phyloP scores from a whole-genome alignment of 2,888 invertebrate genomes.

The Chloroclystis v-ata region DNA sequence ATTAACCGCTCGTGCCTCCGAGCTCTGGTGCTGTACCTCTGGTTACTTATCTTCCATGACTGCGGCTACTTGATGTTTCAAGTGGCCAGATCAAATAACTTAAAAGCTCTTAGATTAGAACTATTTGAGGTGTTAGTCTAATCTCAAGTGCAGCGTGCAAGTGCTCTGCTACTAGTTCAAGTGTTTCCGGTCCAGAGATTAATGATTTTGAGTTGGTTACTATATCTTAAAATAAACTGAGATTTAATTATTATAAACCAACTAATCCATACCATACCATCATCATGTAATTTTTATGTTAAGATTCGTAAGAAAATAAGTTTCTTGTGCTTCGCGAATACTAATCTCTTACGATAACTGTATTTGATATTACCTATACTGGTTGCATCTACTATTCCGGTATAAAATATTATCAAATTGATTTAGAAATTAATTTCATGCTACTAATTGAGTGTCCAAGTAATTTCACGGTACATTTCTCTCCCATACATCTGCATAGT shows the following conservation, averaged over 20 bases:
- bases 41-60: constrained; percentile 26
- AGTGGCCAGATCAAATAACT: constrained; percentile 67
- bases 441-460: constrained; percentile 4
- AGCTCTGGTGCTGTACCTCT: constrained; percentile 24
- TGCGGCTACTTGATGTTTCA: constrained; percentile 41
- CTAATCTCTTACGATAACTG: too few relatives aligned
- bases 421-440: constrained; percentile 15
- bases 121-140: constrained; percentile 68
- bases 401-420: background rate
- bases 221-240: too few relatives aligned
- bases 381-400: too few relatives aligned
- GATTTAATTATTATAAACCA: too few relatives aligned
- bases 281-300: too few relatives aligned
- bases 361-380: too few relatives aligned
- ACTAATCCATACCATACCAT: too few relatives aligned
- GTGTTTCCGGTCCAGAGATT: constrained; percentile 50
- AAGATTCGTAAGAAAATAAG: too few relatives aligned
- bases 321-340: too few relatives aligned
- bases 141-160: constrained; percentile 56
- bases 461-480: constrained; percentile 3
- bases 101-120: constrained; percentile 47
- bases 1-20: constrained; percentile 16
- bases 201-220: background rate
- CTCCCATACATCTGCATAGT: constrained; percentile 2
- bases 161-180: constrained; percentile 45